Conservation (phyloP, 2,113 vertebrate species). For the Copsychus sechellarum region DNA sequence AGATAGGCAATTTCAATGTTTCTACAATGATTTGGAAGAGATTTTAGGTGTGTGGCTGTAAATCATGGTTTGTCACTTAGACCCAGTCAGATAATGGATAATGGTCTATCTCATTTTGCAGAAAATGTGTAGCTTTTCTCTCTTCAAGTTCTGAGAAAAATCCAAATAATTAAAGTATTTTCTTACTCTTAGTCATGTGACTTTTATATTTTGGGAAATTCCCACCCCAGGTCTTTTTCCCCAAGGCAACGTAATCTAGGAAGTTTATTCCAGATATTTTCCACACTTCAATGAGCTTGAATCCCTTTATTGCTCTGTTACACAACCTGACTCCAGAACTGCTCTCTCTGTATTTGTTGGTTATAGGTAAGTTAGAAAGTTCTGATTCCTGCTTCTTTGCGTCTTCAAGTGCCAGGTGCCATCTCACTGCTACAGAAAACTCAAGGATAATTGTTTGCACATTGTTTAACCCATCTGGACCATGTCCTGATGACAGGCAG, state of each 20-base stretch:
- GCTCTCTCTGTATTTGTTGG: not conserved
- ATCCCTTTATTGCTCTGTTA: not conserved
- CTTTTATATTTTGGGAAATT: not conserved
- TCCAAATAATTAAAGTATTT: not conserved
- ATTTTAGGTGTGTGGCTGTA: not conserved
- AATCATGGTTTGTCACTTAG: not conserved
- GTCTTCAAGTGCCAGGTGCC: not conserved
- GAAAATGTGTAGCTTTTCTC: not conserved
- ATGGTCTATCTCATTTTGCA: not conserved
- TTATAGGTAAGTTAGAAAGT: not conserved
- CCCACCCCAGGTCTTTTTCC: not conserved
- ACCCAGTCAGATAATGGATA: not conserved
- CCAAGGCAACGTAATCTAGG: not conserved
- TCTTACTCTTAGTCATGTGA: fast-evolving
- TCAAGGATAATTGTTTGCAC: not conserved
- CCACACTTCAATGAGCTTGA: not conserved
- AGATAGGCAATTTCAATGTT: not conserved
- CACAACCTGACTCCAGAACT: not conserved
- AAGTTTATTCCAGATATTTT: not conserved
- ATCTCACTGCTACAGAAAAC: not conserved
- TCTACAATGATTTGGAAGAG: not conserved
- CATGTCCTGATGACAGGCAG: not conserved
- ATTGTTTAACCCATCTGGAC: not conserved
- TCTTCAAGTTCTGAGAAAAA: not conserved
- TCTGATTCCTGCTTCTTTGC: not conserved